Percentiles rank a stretch among this genome's conserved stretches.
These are phyloP conservation scores for Chascanopsetta lugubris DNA, from an alignment of 2,113 vertebrate species.

Conservation along the genomic window DNA sequence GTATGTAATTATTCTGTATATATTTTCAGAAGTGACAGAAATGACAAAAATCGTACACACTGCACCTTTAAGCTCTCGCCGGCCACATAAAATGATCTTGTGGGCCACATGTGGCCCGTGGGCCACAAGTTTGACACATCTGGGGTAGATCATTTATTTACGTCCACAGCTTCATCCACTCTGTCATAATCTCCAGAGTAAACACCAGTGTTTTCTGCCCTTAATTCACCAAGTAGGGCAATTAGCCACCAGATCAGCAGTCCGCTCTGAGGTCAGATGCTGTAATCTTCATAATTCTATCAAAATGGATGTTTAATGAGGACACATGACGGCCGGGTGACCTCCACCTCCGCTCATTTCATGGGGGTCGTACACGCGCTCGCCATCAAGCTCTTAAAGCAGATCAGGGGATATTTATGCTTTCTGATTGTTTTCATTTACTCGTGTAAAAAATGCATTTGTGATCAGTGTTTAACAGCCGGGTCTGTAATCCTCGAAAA, in stretches of 20 bases:
- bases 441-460: conserved; percentile 18
- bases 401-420: conserved; percentile 45
- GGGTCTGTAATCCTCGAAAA: conserved; percentile 20
- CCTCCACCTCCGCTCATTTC: conserved; percentile 25
- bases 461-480: conserved; percentile 34
- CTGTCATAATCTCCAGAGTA: conserved; percentile 39
- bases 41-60: too few species aligned
- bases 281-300: conserved; percentile 65
- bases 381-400: conserved; percentile 48
- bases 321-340: conserved; percentile 28
- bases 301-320: conserved; percentile 59
- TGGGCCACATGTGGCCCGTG: too few species aligned
- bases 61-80: too few species aligned
- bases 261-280: conserved; percentile 38
- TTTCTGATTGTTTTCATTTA: conserved; percentile 19
- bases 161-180: too few species aligned
- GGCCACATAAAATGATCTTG: too few species aligned
- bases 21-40: too few species aligned
- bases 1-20: too few species aligned
- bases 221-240: conserved; percentile 61
- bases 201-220: conserved; percentile 49
- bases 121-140: too few species aligned
- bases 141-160: too few species aligned
- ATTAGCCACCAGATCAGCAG: conserved; percentile 56
- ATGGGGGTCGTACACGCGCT: conserved; percentile 13